phyloP scores from a whole-genome alignment of 2,113 vertebrate genomes.

The Pseudopodoces humilis region DNA sequence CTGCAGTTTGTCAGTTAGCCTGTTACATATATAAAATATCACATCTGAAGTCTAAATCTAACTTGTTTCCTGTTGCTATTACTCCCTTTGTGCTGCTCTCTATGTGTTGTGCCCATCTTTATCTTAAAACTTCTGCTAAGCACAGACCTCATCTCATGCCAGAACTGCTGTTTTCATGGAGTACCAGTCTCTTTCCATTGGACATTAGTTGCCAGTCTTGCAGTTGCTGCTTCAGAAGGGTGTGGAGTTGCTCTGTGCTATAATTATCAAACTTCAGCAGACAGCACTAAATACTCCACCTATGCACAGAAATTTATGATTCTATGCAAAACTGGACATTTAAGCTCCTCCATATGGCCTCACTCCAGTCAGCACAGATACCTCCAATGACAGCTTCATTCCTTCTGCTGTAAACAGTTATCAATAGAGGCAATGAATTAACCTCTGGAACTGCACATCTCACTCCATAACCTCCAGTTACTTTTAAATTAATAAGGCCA shows the following conservation, averaged over 20 bases:
- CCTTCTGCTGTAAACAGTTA: not conserved
- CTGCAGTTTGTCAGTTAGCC: not conserved
- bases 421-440: not conserved
- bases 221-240: not conserved
- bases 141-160: not conserved
- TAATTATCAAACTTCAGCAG: not conserved
- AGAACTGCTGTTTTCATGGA: not conserved
- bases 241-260: not conserved
- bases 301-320: not conserved
- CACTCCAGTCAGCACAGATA: not conserved
- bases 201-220: not conserved
- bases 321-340: not conserved
- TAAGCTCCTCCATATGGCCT: not conserved
- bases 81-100: not conserved
- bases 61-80: not conserved
- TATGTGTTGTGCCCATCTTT: not conserved
- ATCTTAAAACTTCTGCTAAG: not conserved
- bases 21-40: not conserved
- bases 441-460: not conserved
- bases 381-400: not conserved
- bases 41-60: not conserved
- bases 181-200: not conserved
- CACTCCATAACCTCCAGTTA: not conserved
- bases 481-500: not conserved
- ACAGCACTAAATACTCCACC: not conserved